These are phyloP conservation scores for Hydrotaea cyrtoneurina DNA, from an alignment of 2,888 invertebrate genomes.

Conservation along the genomic window DNA sequence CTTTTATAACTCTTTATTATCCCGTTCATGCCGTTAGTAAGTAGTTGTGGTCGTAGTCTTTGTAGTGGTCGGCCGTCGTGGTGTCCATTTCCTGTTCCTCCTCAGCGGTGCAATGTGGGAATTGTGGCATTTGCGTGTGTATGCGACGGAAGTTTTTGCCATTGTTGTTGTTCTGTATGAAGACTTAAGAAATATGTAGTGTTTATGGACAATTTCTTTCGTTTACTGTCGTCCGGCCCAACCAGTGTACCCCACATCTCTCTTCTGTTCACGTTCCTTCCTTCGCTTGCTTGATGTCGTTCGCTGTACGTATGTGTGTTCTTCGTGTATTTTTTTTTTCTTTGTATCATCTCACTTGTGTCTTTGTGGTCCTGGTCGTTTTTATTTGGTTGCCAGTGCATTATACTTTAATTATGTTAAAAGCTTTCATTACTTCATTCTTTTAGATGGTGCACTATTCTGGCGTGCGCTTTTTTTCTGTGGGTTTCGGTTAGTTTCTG, in stretches of 20 bases:
- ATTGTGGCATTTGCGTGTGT: not conserved
- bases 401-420: constrained; percentile 65
- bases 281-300: not conserved
- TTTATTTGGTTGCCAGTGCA: constrained; percentile 20
- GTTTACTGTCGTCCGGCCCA: not conserved
- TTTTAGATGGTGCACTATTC: constrained; percentile 14
- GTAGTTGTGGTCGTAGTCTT: not conserved
- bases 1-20: not conserved
- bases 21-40: not conserved
- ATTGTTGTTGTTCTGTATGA: not conserved
- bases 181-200: not conserved
- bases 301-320: not conserved
- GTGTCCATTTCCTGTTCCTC: not conserved
- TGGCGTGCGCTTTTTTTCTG: constrained; percentile 15
- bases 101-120: not conserved
- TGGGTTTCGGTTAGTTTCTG: not conserved
- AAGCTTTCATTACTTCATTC: constrained; percentile 59
- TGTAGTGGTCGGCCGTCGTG: not conserved
- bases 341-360: not conserved
- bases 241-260: not conserved
- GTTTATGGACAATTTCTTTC: not conserved
- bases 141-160: not conserved
- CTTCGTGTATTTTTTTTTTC: not conserved
- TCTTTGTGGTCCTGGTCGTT: not conserved
- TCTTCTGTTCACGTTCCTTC: not conserved